A percentile compares a stretch with the other conserved stretches of the same genome.
Evolutionary conservation across 2,797 vertebrate species (phyloP).

Genomic region (Meriones psammophilus): DNA sequence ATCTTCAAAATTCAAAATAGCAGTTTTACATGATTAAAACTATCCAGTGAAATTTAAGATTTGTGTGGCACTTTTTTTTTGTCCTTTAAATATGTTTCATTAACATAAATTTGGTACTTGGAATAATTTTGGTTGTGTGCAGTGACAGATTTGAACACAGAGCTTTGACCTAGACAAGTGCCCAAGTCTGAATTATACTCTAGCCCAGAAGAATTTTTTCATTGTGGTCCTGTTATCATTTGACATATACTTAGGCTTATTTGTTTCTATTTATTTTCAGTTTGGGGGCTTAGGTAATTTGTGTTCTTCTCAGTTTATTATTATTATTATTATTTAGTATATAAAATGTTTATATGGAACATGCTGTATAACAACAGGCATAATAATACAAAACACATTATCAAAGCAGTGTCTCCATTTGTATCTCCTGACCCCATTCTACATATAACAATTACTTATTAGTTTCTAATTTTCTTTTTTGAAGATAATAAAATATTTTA

Average conservation of each 20-base stretch:
- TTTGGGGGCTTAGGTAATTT: background rate
- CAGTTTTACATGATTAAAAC: background rate
- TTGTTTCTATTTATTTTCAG: slow-evolving; percentile 45
- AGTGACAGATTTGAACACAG: background rate
- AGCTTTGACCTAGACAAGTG: background rate
- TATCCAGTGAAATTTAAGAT: background rate
- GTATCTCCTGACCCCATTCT: background rate
- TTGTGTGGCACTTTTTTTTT: slow-evolving; percentile 4
- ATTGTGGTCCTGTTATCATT: slow-evolving; percentile 19
- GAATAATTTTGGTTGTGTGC: background rate
- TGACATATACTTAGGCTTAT: background rate
- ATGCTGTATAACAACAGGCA: background rate
- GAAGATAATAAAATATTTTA: slow-evolving; percentile 1
- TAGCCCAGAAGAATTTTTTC: background rate
- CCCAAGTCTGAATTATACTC: background rate
- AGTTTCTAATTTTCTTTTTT: slow-evolving; percentile 12
- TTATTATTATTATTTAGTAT: background rate
- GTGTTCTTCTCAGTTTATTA: background rate
- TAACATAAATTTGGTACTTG: slow-evolving; percentile 16
- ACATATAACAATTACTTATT: background rate
- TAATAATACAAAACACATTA: background rate
- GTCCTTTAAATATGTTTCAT: slow-evolving; percentile 10
- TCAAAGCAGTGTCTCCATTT: background rate
- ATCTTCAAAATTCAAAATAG: background rate
- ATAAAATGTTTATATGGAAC: background rate